A percentile compares a stretch with the other conserved stretches of the same genome.
phyloP scores from a whole-genome alignment of 2,888 invertebrate species.

The Diaprepes abbreviatus region DNA sequence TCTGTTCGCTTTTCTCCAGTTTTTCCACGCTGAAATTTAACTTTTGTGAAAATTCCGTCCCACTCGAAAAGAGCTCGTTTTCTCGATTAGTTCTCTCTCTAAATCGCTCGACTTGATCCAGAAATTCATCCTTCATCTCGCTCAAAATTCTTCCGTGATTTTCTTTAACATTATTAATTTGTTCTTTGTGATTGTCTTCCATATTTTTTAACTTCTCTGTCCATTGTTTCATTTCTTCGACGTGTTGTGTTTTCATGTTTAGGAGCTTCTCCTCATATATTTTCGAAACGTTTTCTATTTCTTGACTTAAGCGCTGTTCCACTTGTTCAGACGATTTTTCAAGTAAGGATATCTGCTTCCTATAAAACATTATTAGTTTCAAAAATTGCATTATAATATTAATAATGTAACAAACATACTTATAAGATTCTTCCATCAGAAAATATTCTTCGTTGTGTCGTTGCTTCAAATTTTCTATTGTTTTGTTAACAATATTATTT shows the following conservation, averaged over 20 bases:
- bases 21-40: conserved; percentile 69
- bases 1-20: conserved; percentile 69
- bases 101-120: conserved; percentile 72
- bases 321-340: conserved; percentile 72
- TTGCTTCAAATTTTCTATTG: conserved; percentile 70
- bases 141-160: conserved; percentile 69
- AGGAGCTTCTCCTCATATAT: conserved; percentile 70
- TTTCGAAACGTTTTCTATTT: conserved; percentile 70
- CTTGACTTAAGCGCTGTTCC: conserved; percentile 74
- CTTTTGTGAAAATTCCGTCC: conserved; percentile 69
- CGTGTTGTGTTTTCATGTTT: conserved; percentile 56
- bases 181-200: conserved; percentile 59
- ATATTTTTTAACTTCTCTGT: conserved; percentile 61
- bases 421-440: conserved; percentile 75
- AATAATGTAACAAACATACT: conserved; percentile 66
- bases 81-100: conserved; percentile 72
- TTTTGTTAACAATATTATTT: conserved; percentile 53
- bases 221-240: conserved; percentile 59
- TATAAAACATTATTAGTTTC: conserved; percentile 58
- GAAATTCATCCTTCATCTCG: conserved; percentile 70
- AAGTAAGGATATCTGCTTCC: conserved; percentile 73
- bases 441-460: conserved; percentile 75
- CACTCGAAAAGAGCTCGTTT: conserved; percentile 69
- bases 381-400: background rate
- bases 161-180: conserved; percentile 69